These are phyloP conservation scores for Rhodinocichla rosea DNA, from an alignment of 2,113 vertebrate genomes.

Conservation along the genomic window DNA sequence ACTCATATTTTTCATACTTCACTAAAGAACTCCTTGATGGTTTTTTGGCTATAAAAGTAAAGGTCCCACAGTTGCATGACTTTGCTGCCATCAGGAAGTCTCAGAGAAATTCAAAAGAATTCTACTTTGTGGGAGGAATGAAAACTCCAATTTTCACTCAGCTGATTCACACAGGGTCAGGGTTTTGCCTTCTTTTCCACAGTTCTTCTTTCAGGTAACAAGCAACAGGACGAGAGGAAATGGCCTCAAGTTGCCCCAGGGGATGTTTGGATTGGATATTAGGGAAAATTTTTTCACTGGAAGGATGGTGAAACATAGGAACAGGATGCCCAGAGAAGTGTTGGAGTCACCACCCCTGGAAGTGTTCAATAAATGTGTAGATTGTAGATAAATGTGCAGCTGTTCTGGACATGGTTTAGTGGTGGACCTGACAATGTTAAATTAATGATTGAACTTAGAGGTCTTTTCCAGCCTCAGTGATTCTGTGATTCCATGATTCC, in stretches of 20 bases:
- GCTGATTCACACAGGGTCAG: fast-evolving
- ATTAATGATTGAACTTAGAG: not conserved
- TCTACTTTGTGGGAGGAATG: not conserved
- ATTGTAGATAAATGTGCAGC: not conserved
- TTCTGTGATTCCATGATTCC: not conserved
- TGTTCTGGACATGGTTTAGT: not conserved
- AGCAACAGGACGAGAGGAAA: not conserved
- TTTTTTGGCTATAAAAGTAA: not conserved
- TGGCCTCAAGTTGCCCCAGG: no score
- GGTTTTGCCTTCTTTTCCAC: not conserved
- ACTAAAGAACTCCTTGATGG: not conserved
- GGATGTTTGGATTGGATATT: not conserved
- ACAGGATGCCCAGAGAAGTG: not conserved
- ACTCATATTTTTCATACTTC: not conserved
- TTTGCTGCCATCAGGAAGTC: not conserved
- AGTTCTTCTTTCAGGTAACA: not conserved
- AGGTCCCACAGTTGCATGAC: not conserved
- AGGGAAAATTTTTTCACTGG: not conserved
- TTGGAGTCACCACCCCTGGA: not conserved
- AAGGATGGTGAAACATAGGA: not conserved
- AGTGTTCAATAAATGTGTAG: not conserved
- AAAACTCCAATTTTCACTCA: not conserved
- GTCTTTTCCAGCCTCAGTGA: not conserved
- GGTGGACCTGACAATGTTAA: not conserved
- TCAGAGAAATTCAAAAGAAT: not conserved